phyloP scores from a whole-genome alignment of 2,113 vertebrate species.

The Chlorodrepanis virens region DNA sequence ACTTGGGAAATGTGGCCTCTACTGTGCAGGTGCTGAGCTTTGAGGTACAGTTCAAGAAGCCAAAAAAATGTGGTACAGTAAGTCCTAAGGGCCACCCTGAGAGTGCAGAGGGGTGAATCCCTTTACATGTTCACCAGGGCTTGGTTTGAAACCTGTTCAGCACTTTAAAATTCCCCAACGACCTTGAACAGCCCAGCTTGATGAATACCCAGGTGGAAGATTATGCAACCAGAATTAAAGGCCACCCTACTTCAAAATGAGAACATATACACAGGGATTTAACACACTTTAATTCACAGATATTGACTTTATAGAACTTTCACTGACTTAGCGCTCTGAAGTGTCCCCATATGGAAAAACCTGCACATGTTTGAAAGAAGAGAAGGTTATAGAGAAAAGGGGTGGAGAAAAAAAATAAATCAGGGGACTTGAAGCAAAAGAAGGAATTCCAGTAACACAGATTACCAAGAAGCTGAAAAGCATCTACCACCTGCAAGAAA shows the following conservation, averaged over 20 bases:
- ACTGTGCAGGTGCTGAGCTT: not conserved
- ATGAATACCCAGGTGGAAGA: not conserved
- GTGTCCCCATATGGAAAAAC: not conserved
- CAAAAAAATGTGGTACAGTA: not conserved
- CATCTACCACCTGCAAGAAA: not conserved
- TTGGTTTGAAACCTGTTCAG: not conserved
- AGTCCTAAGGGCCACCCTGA: not conserved
- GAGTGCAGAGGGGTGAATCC: not conserved
- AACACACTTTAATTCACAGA: slow-evolving; percentile 17
- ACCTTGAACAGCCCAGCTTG: not conserved
- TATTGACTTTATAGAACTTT: not conserved
- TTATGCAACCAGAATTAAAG: not conserved
- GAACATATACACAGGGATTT: slow-evolving; percentile 39
- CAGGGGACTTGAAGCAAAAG: not conserved
- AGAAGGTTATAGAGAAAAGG: not conserved
- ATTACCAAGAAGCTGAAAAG: not conserved
- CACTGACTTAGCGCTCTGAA: not conserved
- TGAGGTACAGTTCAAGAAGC: not conserved
- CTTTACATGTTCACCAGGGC: not conserved
- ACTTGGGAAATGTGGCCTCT: not conserved
- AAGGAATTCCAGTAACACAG: not conserved
- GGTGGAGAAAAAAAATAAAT: not conserved
- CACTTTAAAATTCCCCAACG: not conserved
- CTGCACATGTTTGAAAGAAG: not conserved
- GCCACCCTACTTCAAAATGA: slow-evolving; percentile 30